Base-by-base conservation (phyloP, 1,140 invertebrate genomes). In the Bombyx mori region DNA sequence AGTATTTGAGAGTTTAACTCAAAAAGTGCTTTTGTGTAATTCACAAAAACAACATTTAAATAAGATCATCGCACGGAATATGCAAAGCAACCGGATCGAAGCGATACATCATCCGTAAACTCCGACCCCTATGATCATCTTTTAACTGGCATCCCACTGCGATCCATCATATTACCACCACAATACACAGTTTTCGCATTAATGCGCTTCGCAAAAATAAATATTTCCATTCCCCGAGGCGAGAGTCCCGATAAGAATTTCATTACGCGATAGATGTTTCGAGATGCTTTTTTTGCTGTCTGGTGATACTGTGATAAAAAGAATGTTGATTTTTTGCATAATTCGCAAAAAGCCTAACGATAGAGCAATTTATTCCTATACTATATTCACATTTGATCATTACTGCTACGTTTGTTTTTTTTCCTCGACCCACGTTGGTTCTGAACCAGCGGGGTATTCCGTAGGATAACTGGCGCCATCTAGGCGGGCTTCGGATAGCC, bases 181-280 rank as follows among this genome's bases (percentile, higher is more conserved):
- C 57, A 63, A 63, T 67, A 67, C 65, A 67, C 59, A 67, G 61
- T 60, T 63, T 67, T 59, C 44, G 55, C 65, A 67, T 67, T 67
- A 67, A 63, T 67, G 49, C 52, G 26, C 1, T 42, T 10, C 10
- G 47, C 42, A 56, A 60, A 62, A 66, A 63, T 63, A 67, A 35
- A 60, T 67, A 67, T 63, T 58, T 56, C 43, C 45, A 49, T 54
- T 58, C 57, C 48, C 26, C 18, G 10, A 55, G 52, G 51, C 44
- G 45, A 48, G 51, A 44, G 22, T n/a, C 6, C 42, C 48, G 63
- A 60, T 65, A 65, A 62, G 63, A 58, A 61, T 56, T 59, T 59
- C 56, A 61, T 61, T 65, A 65, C 47, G 47, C 26, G 45, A 42
- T 44, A 50, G n/a, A 42, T 35, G 42, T 44, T 52, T 54, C 10